phyloP scores from a whole-genome alignment of 1,140 invertebrate genomes.

The Sweltsa coloradensis region DNA sequence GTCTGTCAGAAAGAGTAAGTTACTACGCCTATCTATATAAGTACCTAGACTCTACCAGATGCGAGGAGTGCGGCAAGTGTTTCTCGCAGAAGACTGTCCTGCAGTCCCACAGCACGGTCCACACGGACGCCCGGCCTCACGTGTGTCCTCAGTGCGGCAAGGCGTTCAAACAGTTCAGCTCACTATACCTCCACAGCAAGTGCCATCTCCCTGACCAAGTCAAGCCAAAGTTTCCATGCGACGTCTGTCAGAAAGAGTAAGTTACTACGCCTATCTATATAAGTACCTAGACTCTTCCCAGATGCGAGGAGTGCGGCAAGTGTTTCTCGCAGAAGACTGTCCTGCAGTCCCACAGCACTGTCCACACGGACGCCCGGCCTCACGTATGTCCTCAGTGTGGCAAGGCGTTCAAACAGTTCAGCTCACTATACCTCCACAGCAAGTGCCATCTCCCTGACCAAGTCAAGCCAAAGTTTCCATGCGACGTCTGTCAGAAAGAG shows the following conservation, averaged over 20 bases:
- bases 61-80: slow-evolving; percentile 22
- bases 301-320: slow-evolving; percentile 24
- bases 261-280: too few species aligned
- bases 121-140: slow-evolving; percentile 22
- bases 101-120: slow-evolving; percentile 20
- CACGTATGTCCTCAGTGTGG: slow-evolving; percentile 24
- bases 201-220: slow-evolving; percentile 22
- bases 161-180: slow-evolving; percentile 23
- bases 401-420: slow-evolving; percentile 24
- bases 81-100: slow-evolving; percentile 23
- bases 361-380: slow-evolving; percentile 23
- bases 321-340: slow-evolving; percentile 23
- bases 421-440: slow-evolving; percentile 22
- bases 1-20: slow-evolving; percentile 14
- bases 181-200: slow-evolving; percentile 22
- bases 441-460: slow-evolving; percentile 22
- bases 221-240: slow-evolving; percentile 17
- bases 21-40: too few species aligned
- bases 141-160: slow-evolving; percentile 25
- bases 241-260: slow-evolving; percentile 14
- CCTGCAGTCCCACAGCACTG: slow-evolving; percentile 19
- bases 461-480: slow-evolving; percentile 18
- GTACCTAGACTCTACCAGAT: too few species aligned
- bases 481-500: slow-evolving; percentile 13
- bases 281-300: too few species aligned